phyloP scores from a whole-genome alignment of 2,888 invertebrate genomes.

The Rhopalosiphum nymphaeae region DNA sequence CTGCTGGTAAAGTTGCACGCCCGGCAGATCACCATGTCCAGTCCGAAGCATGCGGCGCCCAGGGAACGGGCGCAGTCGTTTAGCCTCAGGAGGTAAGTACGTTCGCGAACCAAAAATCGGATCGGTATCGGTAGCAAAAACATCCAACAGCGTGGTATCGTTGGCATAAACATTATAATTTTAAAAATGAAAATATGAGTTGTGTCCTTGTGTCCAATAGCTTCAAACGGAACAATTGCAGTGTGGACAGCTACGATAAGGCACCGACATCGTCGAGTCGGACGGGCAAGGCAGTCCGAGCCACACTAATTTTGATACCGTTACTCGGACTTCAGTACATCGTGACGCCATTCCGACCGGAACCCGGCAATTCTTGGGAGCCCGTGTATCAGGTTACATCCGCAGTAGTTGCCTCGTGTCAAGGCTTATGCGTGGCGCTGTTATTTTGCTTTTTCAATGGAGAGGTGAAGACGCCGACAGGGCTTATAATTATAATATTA shows the following conservation, averaged over 20 bases:
- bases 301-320: constrained; percentile 90
- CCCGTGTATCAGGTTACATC: constrained; percentile 86
- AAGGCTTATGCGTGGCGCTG: constrained; percentile 92
- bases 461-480: constrained; percentile 78
- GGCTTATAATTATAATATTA: background rate
- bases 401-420: constrained; percentile 84
- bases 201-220: background rate
- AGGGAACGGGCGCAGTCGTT: constrained; percentile 58
- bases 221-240: constrained; percentile 56
- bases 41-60: constrained; percentile 43
- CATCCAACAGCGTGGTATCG: constrained; percentile 68
- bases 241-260: constrained; percentile 65
- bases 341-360: constrained; percentile 87
- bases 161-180: background rate
- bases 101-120: background rate
- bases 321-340: constrained; percentile 92
- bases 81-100: constrained; percentile 49
- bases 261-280: constrained; percentile 66
- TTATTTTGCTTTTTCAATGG: constrained; percentile 96
- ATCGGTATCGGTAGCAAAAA: background rate
- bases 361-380: constrained; percentile 79
- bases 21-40: constrained; percentile 55
- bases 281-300: constrained; percentile 74
- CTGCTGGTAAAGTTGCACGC: constrained; percentile 81
- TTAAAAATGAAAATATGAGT: background rate